Base-by-base conservation (phyloP, 2,113 vertebrate genomes). In the Hemibagrus wyckioides region DNA sequence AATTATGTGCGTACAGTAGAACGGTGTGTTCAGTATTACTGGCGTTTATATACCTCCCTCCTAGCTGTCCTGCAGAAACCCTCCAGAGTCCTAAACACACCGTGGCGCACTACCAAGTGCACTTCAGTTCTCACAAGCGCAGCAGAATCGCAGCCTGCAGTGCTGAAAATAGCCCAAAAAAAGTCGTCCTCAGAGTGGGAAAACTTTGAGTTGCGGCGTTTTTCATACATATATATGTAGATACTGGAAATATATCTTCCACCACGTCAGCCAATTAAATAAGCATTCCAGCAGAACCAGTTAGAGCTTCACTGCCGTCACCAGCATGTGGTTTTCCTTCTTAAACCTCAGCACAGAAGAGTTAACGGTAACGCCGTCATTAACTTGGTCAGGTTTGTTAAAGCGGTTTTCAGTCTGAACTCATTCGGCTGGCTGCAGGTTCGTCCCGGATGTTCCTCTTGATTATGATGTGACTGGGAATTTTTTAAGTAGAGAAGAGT, bases 1-100 rank as follows among this genome's bases (percentile, higher is more conserved):
- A 85, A 85, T 79, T 79, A 79, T 56, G n/a, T 79, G 57, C 54
- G 52, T 86, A 63, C 73, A 36, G 73, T 52, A 65, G 75, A 76
- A 52, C 44, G 23, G 82, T 25, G 36, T 69, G 73, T 54, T 41
- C 82, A 41, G 25, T 76, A 76, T 67, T 69, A 59, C 76, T 76
- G 61, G 61, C 83, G 36, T 71, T 76, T 79, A 82, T 79, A 82
- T 61, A 82, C 33, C 63, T 28, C 21, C 57, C 57, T 28, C 69
- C 52, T 41, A 28, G 76, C 85, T 39, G 28, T 56, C 88, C 75
- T 63, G 57, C 80, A 25, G 69, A 30, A 61, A 59, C 44, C 73
- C 86, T 65, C 71, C 33, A 25, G 54, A 52, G 56, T 28, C 73
- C 13, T 50, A 48, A 44, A 76, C 73, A 44, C 71, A 28, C 36